Conservation (phyloP, 2,888 invertebrate species). For the Tinea semifulvella region DNA sequence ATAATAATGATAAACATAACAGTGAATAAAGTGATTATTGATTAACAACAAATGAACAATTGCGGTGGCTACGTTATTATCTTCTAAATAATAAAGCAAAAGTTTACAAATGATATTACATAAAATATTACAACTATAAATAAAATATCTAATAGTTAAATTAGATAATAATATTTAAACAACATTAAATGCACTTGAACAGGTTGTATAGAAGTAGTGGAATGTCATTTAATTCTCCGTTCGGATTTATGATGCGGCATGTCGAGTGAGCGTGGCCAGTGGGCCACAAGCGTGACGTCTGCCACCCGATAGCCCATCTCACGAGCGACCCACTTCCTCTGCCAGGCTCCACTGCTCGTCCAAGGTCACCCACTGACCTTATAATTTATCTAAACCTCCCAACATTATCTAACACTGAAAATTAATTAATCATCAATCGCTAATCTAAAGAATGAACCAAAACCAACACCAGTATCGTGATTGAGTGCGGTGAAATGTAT, state of each 20-base stretch:
- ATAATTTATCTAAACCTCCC: slow-evolving; percentile 30
- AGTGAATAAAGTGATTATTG: no score
- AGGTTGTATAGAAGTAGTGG: slow-evolving; percentile 1
- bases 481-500: slow-evolving; percentile 5
- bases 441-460: neutral
- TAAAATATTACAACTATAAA: no score
- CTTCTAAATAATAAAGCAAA: no score
- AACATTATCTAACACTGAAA: slow-evolving; percentile 8
- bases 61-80: no score
- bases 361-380: slow-evolving; percentile 63
- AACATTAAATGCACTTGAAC: neutral
- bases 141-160: no score
- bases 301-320: slow-evolving; percentile 63
- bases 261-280: slow-evolving; percentile 23
- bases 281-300: slow-evolving; percentile 58
- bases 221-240: slow-evolving; percentile 4
- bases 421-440: neutral
- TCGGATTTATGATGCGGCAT: neutral
- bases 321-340: slow-evolving; percentile 59
- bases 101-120: no score
- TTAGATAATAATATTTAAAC: no score
- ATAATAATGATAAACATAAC: no score
- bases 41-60: no score
- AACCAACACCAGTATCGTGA: slow-evolving; percentile 8
- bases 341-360: slow-evolving; percentile 17